These are phyloP conservation scores for Eulemur albifrons DNA, from an alignment of 2,797 vertebrate genomes.

Conservation along the genomic window DNA sequence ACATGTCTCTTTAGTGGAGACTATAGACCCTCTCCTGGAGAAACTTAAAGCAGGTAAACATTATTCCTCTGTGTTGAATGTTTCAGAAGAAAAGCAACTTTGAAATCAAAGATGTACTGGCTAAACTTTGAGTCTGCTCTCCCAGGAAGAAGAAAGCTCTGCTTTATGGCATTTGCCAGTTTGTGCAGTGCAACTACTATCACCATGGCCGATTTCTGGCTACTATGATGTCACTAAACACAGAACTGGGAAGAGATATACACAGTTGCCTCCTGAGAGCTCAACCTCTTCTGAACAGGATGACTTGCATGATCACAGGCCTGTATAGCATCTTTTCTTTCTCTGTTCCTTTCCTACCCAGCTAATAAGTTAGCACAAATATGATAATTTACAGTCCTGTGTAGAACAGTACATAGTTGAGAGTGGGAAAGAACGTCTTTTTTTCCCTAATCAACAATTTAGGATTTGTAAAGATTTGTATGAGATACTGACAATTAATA, in stretches of 20 bases:
- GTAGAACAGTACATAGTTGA: neutral
- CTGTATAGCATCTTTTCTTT: neutral
- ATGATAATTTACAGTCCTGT: neutral
- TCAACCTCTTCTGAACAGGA: neutral
- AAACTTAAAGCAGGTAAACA: neutral
- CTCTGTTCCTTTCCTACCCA: neutral
- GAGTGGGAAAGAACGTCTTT: neutral
- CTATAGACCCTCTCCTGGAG: neutral
- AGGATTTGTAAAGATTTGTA: neutral
- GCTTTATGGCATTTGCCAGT: neutral
- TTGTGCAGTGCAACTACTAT: neutral
- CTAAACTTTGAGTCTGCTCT: neutral
- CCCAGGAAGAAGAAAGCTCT: neutral
- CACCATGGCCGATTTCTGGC: neutral
- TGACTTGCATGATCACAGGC: rapidly evolving
- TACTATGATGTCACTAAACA: neutral
- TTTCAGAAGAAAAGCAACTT: neutral
- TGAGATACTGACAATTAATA: neutral
- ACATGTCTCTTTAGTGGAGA: neutral
- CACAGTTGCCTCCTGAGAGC: neutral
- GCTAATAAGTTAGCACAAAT: neutral
- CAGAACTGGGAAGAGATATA: neutral
- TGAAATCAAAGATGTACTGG: neutral
- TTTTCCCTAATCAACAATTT: neutral
- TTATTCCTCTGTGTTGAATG: neutral